Base-by-base conservation (phyloP, 2,113 vertebrate genomes). In the Buteo buteo region DNA sequence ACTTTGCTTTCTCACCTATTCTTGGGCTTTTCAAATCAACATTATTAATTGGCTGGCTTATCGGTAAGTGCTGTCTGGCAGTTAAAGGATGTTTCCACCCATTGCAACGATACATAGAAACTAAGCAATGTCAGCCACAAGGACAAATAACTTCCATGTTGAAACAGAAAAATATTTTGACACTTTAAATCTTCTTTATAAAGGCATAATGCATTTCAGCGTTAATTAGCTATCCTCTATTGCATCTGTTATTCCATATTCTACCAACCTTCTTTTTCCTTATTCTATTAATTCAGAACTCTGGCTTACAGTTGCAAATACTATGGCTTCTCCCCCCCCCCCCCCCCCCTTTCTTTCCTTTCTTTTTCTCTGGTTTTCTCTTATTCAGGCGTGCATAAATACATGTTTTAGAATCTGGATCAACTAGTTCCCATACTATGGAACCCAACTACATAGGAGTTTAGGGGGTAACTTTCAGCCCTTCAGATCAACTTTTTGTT, bases 51-150 rank as follows among this genome's bases (percentile, higher is more conserved):
- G 97, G 96, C 70, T 1, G 76, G 88, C 98, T 98, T 98, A 98
- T 98, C 98, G 42, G 47, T 85, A 89, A 97, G 97, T 87, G 94
- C 96, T 95, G 97, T 97, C 98, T 97, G 98, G 98, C 90, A 86
- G 97, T 91, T 96, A 90, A 96, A 98, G 95, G 98, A 97, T 97
- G 97, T 98, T 98, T 98, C 98, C 98, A 97, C 94, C 97, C 98
- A 97, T 96, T 83, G 97, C 96, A 95, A 92, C 47, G 93, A 95
- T 97, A 94, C 97, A 92, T 98, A 97, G 98, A 98, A 98, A 98
- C 98, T 78, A 4, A 96, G 97, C 89, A 97, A 93, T 94, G 97
- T 96, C 95, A 92, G 95, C 86, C 59, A 7, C 94, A 78, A 95
- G 97, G 98, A 97, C 97, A 95, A 98, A 98, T 82, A 77, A 34